Base-by-base conservation (phyloP, 2,888 invertebrate genomes). In the Drosophila aldrichi region DNA sequence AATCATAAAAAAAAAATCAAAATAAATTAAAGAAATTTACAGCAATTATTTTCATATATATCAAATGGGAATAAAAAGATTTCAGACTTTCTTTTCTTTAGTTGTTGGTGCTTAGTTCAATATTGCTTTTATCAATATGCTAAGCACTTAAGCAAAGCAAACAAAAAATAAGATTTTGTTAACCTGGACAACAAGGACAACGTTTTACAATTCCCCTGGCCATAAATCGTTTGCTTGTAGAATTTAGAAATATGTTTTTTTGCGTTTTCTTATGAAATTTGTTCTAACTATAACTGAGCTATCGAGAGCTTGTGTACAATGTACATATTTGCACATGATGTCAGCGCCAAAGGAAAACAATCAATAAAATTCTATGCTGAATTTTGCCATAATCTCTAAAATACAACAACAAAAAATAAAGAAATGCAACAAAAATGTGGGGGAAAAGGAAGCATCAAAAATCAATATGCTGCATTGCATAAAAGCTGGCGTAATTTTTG, bases 391-490 rank as follows among this genome's bases (percentile, higher is more conserved):
- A 70, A 75, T 73, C 65, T 70, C 64, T 41, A 29, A 49, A 59
- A 18, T 9, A 40, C 3, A n/a, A n/a, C n/a, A 40, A 40, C n/a
- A 8, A n/a, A n/a, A 22, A 56, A 3, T 20, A 10, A 36, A n/a
- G 7, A 12, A 52, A 20, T 59, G 38, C 55, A 66, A 36, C 29
- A 62, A 20, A 22, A 29, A 63, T 12, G 6, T 10, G 40, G 7
- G 7, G 25, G 10, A 44, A 36, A 7, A 20, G 49, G 32, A 54
- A 22, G 25, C 34, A 43, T 41, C 22, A 48, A 78, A 83, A 83
- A 87, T 88, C 74, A 82, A 83, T 87, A 82, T 75, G 74, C 74
- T 74, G 86, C 78, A 86, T 46, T 75, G 70, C 79, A 71, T 71
- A 46, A n/a, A 46, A 60, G 51, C 46, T 65, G 38, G 22, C 52